phyloP scores from a whole-genome alignment of 2,888 invertebrate genomes.

The Platypus cylindrus region DNA sequence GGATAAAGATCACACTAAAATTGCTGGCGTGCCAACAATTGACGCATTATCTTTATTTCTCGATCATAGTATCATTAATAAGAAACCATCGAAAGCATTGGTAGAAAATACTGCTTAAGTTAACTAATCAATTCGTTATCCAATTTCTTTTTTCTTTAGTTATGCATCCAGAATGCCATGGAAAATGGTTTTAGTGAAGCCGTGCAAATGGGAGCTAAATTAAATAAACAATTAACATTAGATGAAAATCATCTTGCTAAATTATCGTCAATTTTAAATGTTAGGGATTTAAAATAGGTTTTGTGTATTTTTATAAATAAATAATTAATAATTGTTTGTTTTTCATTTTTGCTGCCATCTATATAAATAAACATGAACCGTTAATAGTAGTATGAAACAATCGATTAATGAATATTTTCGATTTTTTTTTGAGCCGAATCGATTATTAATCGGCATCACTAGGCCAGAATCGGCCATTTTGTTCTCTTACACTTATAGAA shows the following conservation, averaged over 20 bases:
- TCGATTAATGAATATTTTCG: too few relatives aligned
- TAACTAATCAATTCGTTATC: neutral
- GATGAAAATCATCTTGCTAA: slow-evolving; percentile 37
- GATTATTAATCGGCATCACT: too few relatives aligned
- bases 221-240: slow-evolving; percentile 35
- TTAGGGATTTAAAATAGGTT: too few relatives aligned
- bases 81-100: slow-evolving; percentile 40
- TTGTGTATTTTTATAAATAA: too few relatives aligned
- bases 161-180: slow-evolving; percentile 42
- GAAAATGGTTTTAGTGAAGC: slow-evolving; percentile 43
- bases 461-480: too few relatives aligned
- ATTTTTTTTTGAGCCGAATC: too few relatives aligned
- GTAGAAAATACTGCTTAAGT: slow-evolving; percentile 31
- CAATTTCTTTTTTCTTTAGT: slow-evolving; percentile 21
- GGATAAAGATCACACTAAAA: slow-evolving; percentile 36
- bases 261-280: slow-evolving; percentile 38
- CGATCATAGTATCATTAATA: slow-evolving; percentile 41
- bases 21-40: slow-evolving; percentile 44
- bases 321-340: neutral
- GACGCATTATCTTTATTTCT: slow-evolving; percentile 40
- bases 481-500: too few relatives aligned
- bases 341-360: slow-evolving; percentile 1
- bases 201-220: slow-evolving; percentile 31
- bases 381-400: too few relatives aligned
- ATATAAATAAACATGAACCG: neutral